Evolutionary conservation across 2,888 invertebrate genomes (phyloP), one percentile per base, ranked within the genome.

Genomic region (Temnothorax ravouxi): DNA sequence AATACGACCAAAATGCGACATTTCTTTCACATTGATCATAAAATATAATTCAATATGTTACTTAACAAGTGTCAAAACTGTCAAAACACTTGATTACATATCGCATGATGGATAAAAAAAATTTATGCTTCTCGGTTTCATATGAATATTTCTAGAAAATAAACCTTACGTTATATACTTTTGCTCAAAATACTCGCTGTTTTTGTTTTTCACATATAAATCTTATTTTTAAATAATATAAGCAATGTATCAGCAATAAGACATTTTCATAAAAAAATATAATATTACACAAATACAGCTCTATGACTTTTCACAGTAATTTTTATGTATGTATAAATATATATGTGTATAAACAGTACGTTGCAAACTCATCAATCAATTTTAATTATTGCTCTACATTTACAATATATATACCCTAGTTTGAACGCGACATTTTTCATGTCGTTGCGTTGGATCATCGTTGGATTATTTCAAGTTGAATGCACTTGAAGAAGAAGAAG

Each of bases 391-490:
- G 44, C 54, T 44, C 54, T 21, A 44, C 13, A n/a, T 29, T 29
- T 6, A 34, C 8, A 2, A 54, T 67, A 11, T n/a, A 54, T 67
- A 11, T n/a, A 21, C 29, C 29, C 29, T 29, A 29, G 8, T 25
- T 64, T 11, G 8, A 67, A n/a, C 34, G n/a, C 56, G n/a, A 29
- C n/a, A 77, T 77, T 67, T 77, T 44, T 67, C 67, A 77, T 44
- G 9, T 76, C 18, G 6, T 2, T 2, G 1, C 25, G 2, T 25
- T 25, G 25, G 29, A 29, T 38, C 25, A 8, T 34, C 21, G 6
- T 41, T 41, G 13, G 5, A 11, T 77, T 44, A 44, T 67, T 77
- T 67, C 41, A 66, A 52, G 8, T 41, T 54, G 52, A 52, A 18
- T 52, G 8, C 2, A 9, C 25, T 13, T 52, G 18, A 64, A 62